Conservation (phyloP, 2,113 vertebrate species). For the Otolemur garnettii region DNA sequence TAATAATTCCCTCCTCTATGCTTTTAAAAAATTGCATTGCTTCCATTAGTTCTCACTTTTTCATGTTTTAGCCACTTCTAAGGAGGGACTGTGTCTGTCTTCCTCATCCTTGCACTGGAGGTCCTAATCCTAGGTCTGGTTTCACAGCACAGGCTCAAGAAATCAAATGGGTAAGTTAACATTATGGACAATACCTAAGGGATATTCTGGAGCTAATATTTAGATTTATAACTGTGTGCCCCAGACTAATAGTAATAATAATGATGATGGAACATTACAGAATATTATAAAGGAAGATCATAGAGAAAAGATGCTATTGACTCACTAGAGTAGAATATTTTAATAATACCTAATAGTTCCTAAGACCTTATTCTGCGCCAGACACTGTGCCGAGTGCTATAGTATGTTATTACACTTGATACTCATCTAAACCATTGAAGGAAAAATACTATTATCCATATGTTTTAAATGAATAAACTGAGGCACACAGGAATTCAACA, state of each 20-base stretch:
- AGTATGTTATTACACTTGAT: conserved; percentile 9
- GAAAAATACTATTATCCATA: background rate
- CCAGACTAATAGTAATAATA: background rate
- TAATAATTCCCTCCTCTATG: background rate
- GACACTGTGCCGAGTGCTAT: background rate
- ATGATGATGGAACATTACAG: background rate
- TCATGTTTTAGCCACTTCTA: background rate
- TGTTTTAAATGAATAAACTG: background rate
- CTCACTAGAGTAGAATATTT: background rate
- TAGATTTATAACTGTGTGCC: background rate
- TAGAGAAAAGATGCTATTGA: background rate
- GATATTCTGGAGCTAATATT: background rate
- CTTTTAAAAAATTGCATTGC: conserved; percentile 1
- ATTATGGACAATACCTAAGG: background rate
- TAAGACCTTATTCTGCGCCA: background rate
- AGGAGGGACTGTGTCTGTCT: background rate
- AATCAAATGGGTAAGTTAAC: background rate
- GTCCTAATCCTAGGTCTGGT: background rate
- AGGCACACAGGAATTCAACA: background rate
- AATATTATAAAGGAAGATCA: background rate
- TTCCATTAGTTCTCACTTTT: background rate
- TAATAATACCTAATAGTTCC: background rate
- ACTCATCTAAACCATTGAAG: background rate
- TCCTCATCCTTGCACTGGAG: background rate
- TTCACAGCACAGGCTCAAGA: background rate